These are phyloP conservation scores for Callipepla californica DNA, from an alignment of 2,113 vertebrate species.

Conservation along the genomic window DNA sequence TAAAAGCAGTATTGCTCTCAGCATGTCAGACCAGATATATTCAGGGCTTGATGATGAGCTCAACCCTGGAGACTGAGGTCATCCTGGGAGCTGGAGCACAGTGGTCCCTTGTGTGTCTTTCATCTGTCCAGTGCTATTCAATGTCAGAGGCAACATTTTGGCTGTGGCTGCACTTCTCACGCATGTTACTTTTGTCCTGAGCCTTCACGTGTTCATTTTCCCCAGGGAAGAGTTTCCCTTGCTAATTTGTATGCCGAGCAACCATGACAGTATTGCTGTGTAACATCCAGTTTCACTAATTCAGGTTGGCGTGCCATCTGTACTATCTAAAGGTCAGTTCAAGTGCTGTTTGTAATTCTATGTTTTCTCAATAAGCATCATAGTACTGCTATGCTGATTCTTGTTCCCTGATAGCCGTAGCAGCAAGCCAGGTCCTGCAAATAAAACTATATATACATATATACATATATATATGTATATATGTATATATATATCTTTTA, in stretches of 20 bases:
- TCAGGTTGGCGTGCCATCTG: constrained; percentile 35
- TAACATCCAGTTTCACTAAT: neutral
- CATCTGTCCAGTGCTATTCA: neutral
- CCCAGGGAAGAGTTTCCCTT: neutral
- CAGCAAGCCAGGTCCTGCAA: neutral
- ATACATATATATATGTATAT: too few relatives aligned
- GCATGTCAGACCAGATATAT: neutral
- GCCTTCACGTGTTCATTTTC: neutral
- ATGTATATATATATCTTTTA: neutral
- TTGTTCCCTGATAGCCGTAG: neutral
- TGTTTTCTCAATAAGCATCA: neutral
- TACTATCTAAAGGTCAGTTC: neutral
- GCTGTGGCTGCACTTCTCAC: neutral
- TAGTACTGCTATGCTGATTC: accelerated
- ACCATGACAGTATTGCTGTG: neutral
- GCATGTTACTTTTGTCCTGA: neutral
- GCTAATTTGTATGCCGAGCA: neutral
- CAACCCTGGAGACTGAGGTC: neutral
- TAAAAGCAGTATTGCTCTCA: neutral
- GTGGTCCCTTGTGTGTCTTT: neutral
- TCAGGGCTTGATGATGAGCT: neutral
- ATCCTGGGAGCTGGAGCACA: neutral
- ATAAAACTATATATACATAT: neutral
- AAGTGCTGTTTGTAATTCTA: neutral
- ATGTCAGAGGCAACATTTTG: neutral